Evolutionary conservation across 35 echinoderm and acorn worm species (phyloP), one percentile per base, ranked within the genome.

Genomic region (Holothuria glaberrima): DNA sequence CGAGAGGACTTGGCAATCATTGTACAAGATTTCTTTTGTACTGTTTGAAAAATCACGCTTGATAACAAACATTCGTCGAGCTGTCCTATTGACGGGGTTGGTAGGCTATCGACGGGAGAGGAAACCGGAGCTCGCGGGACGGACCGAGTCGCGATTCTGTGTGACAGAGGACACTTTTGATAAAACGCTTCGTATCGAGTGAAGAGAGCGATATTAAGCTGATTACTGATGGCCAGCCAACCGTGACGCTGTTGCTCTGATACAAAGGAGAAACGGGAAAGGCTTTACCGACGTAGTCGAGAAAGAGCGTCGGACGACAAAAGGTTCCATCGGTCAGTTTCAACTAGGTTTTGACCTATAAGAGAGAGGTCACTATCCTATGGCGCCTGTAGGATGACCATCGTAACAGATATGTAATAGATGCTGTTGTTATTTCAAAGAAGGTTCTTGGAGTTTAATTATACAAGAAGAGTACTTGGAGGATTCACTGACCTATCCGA

Each of bases 41-140:
- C 31, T 21, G 29, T 24, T 1, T 68, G n/a, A 25, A 68, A 68
- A 68, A 6, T 73, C 69, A 36, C 69, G 34, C 69, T 73, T 44
- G 69, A 73, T 73, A 73, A 73, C 69, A 31, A 73, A 73, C 69
- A 73, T 12, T 73, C 30, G 38, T 38, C 30, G 26, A 73, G 31
- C 69, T 14, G 50, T 54, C 34, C 69, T 32, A 31, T 73, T 73
- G 7, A 73, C 20, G 17, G 38, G 10, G 30, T 33, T 54, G 30
- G 50, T 54, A 32, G 69, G 69, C 20, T 73, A 29, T 32, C 2
- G 66, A 26, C 20, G 33, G 70, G 70, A 78, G 74, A 48, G 74
- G 74, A 48, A 78, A 78, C 74, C 74, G 41, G 74, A 78, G 74
- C 74, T 78, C 27, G 17, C 41, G 74, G 74, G 74, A 78, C 74